Base-by-base conservation (phyloP, 1,140 invertebrate species). In the Ectropis grisescens region DNA sequence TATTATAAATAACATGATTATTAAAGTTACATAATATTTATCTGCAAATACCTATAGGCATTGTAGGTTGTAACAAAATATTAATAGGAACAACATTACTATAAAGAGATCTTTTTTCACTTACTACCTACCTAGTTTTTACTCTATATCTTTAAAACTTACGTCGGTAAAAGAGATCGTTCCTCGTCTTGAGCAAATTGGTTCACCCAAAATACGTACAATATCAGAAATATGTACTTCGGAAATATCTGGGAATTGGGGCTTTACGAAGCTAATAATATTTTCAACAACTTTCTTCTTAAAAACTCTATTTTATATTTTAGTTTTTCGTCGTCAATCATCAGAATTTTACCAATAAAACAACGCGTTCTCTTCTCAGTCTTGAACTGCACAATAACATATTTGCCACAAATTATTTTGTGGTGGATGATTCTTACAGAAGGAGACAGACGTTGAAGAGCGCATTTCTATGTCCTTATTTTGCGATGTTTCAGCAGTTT, bases 251-350 rank as follows among this genome's bases (percentile, higher is more conserved):
- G 29, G 29, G 13, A 30, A n/a, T 2, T 14, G 11, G 10, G 29
- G 29, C 14, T 30, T 30, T 30, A 15, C 29, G 10, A 30, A 30
- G 7, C n/a, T 30, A 16, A 30, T 13, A 2, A 30, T 15, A 9
- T 30, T 30, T 14, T 30, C 29, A 30, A 1, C 10, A 9, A 30
- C 29, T 6, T 30, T 30, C 15, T 30, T 15, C 29, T 30, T 3
- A 30, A 13, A 30, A 30, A 30, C 13, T 30, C 29, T 30, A 30
- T 30, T 13, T 30, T 30, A 30, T n/a, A 30, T 30, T 30, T 30
- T 13, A 14, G 13, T 30, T 15, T 13, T 30, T 30, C 11, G 14
- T 30, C 29, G 13, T 30, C 15, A 2, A 30, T 13, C 13, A 30
- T 15, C 12, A 29, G 28, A 1, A 16, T 13, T 30, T 15, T 15